Evolutionary conservation across 30 jellyfish, hydroid and myxozoan species (phyloP).

Genomic region (Aurelia aurita complex sp. Pacific): DNA sequence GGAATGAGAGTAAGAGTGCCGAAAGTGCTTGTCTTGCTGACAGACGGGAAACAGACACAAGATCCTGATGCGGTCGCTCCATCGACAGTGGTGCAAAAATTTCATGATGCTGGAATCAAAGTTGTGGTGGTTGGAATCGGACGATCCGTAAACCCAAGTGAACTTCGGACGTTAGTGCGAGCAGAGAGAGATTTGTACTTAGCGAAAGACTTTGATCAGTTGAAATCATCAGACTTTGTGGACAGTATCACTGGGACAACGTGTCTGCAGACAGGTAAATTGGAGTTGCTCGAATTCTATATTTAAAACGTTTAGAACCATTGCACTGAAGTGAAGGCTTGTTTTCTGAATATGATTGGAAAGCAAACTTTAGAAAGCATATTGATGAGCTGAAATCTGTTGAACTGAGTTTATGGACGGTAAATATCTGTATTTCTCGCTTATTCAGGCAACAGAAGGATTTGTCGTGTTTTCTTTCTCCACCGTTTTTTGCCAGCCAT

Average conservation of each 20-base stretch:
- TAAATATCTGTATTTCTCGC: too few relatives aligned
- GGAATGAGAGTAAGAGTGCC: slow-evolving; percentile 64
- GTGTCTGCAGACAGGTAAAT: slow-evolving; percentile 48
- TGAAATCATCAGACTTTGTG: slow-evolving; percentile 37
- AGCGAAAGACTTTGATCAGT: slow-evolving; percentile 63
- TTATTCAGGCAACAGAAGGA: too few relatives aligned
- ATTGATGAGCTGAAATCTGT: too few relatives aligned
- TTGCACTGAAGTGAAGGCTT: too few relatives aligned
- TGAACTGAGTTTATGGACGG: too few relatives aligned
- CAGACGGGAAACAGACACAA: slow-evolving; percentile 70
- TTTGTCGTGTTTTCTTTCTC: too few relatives aligned
- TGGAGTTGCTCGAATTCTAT: too few relatives aligned
- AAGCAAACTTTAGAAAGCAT: too few relatives aligned
- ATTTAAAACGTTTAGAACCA: too few relatives aligned
- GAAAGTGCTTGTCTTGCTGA: slow-evolving; percentile 44
- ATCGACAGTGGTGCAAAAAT: slow-evolving; percentile 19
- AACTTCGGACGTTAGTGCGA: slow-evolving; percentile 32
- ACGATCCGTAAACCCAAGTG: slow-evolving; percentile 20
- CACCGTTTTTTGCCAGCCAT: too few relatives aligned
- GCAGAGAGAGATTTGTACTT: slow-evolving; percentile 26
- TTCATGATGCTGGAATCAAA: slow-evolving; percentile 72
- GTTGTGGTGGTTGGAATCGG: slow-evolving; percentile 73
- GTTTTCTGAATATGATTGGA: too few relatives aligned
- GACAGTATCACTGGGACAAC: slow-evolving; percentile 36
- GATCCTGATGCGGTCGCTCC: slow-evolving; percentile 52